phyloP scores from a whole-genome alignment of 2,113 vertebrate genomes.

The Aplodontia rufa region DNA sequence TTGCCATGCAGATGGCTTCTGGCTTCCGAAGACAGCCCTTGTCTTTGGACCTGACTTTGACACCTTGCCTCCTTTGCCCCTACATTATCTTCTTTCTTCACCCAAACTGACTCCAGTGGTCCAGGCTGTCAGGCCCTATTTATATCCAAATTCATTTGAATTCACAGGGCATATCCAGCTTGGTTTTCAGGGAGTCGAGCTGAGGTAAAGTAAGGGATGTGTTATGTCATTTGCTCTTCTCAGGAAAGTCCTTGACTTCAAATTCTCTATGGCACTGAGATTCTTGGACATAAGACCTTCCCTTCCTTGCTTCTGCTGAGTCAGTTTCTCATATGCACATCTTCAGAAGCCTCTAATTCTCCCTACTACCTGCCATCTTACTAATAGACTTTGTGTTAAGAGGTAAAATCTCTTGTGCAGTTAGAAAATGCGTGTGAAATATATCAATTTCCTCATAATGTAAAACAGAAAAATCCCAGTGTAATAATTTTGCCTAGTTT shows the following conservation, averaged over 20 bases:
- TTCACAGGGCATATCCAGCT: not conserved
- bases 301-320: not conserved
- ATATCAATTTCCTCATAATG: not conserved
- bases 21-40: not conserved
- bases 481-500: not conserved
- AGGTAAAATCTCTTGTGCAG: not conserved
- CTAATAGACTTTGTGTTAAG: not conserved
- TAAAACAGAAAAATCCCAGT: not conserved
- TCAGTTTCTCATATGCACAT: not conserved
- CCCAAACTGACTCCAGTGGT: not conserved
- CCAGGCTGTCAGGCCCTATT: not conserved
- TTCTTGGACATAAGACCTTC: not conserved
- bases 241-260: not conserved
- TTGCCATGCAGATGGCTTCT: not conserved
- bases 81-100: not conserved
- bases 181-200: not conserved
- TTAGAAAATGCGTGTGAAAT: not conserved
- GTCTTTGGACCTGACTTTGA: not conserved
- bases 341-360: not conserved
- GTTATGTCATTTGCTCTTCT: not conserved
- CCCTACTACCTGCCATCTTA: not conserved
- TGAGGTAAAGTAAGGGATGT: not conserved
- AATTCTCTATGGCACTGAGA: not conserved
- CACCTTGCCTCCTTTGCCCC: not conserved
- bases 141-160: not conserved